Evolutionary conservation across 2,797 vertebrate species (phyloP).

Genomic region (Parambassis ranga): DNA sequence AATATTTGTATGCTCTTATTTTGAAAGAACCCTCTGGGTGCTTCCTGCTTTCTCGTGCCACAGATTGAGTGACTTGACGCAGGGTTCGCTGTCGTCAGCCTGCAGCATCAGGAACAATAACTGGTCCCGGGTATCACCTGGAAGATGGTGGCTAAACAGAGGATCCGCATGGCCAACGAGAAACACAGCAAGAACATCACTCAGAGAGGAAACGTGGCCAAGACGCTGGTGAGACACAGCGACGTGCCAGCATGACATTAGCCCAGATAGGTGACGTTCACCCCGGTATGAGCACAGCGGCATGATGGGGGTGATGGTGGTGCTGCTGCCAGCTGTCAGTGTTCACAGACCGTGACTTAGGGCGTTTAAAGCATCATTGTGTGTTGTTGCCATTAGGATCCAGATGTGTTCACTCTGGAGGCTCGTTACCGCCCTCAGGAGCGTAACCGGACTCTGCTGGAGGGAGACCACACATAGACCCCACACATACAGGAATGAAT

Average conservation of each 20-base stretch:
- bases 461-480: too few species aligned
- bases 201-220: slow-evolving; percentile 94
- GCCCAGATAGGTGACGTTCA: slow-evolving; percentile 58
- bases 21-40: neutral
- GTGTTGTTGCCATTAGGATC: neutral
- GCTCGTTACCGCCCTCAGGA: slow-evolving; percentile 10
- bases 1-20: neutral
- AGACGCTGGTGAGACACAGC: slow-evolving; percentile 85
- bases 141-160: slow-evolving; percentile 95
- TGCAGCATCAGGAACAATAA: slow-evolving; percentile 48
- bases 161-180: slow-evolving; percentile 97
- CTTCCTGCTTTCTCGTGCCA: slow-evolving; percentile 6
- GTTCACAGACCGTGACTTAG: neutral
- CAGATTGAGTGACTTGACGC: slow-evolving; percentile 21
- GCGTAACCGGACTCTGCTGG: neutral
- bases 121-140: slow-evolving; percentile 5
- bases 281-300: slow-evolving; percentile 19
- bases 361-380: neutral
- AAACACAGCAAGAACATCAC: slow-evolving; percentile 99
- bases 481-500: too few species aligned
- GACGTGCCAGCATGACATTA: slow-evolving; percentile 46
- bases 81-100: slow-evolving; percentile 55
- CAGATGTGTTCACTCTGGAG: neutral
- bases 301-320: neutral
- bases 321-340: neutral